Conservation (phyloP, 1,140 invertebrate species). For the Lordiphosa stackelbergi region DNA sequence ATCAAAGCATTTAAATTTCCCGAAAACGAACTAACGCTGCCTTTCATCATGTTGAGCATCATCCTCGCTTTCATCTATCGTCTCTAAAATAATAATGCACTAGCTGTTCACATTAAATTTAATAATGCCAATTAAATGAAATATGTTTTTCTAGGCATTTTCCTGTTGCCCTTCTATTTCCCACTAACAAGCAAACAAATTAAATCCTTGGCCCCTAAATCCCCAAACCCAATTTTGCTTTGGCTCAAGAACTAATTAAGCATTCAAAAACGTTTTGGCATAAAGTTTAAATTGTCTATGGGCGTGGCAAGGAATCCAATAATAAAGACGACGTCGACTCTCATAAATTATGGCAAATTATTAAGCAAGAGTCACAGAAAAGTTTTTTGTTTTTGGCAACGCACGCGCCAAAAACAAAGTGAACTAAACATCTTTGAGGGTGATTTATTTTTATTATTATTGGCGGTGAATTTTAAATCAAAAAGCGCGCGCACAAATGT, state of each 20-base stretch:
- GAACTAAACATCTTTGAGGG: conserved; percentile 21
- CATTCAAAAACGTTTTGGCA: conserved; percentile 68
- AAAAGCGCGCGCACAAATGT: conserved; percentile 54
- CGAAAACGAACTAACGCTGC: no score
- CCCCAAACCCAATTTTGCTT: conserved; percentile 14
- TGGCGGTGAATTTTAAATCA: conserved; percentile 73
- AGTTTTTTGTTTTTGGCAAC: conserved; percentile 33
- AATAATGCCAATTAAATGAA: conserved; percentile 44
- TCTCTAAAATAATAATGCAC: conserved; percentile 1
- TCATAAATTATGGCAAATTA: conserved; percentile 67
- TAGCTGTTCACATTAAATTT: conserved; percentile 24
- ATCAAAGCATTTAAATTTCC: no score
- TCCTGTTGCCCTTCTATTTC: conserved; percentile 3
- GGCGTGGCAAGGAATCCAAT: conserved; percentile 47
- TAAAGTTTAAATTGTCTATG: conserved; percentile 62
- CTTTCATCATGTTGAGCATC: neutral
- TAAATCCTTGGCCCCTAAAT: conserved; percentile 39
- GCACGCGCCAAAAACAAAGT: conserved; percentile 12
- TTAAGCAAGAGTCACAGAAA: conserved; percentile 61
- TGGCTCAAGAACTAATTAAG: conserved; percentile 58
- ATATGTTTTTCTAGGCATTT: conserved; percentile 27
- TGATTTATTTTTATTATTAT: conserved; percentile 75
- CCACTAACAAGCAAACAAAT: conserved; percentile 36
- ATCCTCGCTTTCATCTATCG: neutral
- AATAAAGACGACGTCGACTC: conserved; percentile 45